Evolutionary conservation across 2,888 invertebrate genomes (phyloP).

Genomic region (Clanis bilineata): DNA sequence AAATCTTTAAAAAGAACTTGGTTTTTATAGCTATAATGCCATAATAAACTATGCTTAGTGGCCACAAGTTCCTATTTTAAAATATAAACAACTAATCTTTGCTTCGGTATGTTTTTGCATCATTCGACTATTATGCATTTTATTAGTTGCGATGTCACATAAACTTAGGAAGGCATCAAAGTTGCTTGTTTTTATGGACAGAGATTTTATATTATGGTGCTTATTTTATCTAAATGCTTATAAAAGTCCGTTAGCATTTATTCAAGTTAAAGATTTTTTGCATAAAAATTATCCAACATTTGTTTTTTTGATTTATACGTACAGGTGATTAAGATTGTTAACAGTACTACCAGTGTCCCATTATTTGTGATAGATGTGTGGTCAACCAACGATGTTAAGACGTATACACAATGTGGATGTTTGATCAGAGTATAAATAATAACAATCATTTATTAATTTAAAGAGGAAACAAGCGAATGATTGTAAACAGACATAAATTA

Average conservation of each 20-base stretch:
- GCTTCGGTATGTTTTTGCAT: not conserved
- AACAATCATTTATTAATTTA: no score
- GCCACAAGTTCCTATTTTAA: not conserved
- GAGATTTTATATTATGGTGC: not conserved
- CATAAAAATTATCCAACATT: no score
- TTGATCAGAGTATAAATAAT: not conserved
- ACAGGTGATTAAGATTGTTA: conserved; percentile 10
- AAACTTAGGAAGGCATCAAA: not conserved
- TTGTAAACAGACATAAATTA: no score
- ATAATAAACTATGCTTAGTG: not conserved
- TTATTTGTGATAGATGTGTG: not conserved
- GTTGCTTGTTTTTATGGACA: not conserved
- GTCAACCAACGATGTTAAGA: not conserved
- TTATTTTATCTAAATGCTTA: not conserved
- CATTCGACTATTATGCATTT: not conserved
- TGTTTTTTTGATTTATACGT: not conserved
- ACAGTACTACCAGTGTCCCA: not conserved
- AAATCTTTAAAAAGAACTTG: not conserved
- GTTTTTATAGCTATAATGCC: not conserved
- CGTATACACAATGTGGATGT: not conserved
- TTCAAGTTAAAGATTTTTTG: not conserved
- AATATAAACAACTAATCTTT: not conserved
- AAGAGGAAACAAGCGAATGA: no score
- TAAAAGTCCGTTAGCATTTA: not conserved
- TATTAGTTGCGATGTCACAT: not conserved